Percentiles rank a stretch among this genome's conserved stretches.
These are phyloP conservation scores for Platysteira castanea DNA, from an alignment of 2,113 vertebrate species.

Conservation along the genomic window DNA sequence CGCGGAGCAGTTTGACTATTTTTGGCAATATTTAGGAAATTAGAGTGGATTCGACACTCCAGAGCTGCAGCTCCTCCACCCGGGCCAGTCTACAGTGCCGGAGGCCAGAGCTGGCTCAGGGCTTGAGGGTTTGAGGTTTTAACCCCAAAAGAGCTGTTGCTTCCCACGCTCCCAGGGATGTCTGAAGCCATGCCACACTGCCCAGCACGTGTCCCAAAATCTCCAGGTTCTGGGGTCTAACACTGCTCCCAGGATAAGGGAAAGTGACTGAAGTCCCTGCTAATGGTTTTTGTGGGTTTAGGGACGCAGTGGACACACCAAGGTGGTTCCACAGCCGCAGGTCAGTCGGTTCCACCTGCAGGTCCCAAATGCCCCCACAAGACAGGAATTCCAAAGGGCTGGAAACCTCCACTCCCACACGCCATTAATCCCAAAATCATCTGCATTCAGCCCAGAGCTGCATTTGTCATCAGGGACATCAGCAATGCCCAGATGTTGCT, in stretches of 20 bases:
- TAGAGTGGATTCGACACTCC: neutral
- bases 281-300: neutral
- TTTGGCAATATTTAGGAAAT: constrained; percentile 23
- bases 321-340: accelerated
- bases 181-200: neutral
- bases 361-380: neutral
- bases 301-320: neutral
- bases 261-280: neutral
- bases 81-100: neutral
- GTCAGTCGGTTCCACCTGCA: neutral
- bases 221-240: neutral
- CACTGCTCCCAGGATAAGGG: neutral
- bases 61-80: neutral
- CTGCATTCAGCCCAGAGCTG: neutral
- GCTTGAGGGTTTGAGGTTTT: neutral
- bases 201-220: neutral
- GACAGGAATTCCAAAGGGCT: neutral
- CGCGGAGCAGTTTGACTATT: neutral
- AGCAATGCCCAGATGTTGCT: neutral
- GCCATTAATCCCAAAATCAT: neutral
- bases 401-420: neutral
- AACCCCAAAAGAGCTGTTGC: neutral
- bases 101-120: neutral
- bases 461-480: neutral
- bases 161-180: neutral